Conservation (phyloP, 2,888 invertebrate genomes). For the Amblyjoppa proteus region DNA sequence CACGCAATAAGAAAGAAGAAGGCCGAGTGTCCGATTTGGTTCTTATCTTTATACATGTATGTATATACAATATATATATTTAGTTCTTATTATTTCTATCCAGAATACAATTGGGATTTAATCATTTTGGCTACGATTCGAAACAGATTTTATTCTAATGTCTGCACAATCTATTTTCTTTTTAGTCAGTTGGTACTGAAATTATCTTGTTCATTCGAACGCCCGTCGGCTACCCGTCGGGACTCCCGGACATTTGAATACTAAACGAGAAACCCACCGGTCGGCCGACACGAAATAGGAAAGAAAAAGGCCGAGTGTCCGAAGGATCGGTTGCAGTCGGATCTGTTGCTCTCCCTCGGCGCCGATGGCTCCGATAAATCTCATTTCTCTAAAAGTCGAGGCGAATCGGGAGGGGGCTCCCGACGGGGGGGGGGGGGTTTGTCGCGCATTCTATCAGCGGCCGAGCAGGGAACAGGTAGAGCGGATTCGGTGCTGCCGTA, state of each 20-base stretch:
- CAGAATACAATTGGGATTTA: too few relatives aligned
- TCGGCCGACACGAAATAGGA: slow-evolving; percentile 15
- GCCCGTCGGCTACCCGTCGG: not conserved
- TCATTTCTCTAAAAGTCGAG: slow-evolving; percentile 60
- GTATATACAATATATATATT: too few relatives aligned
- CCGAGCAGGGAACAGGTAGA: slow-evolving; percentile 19
- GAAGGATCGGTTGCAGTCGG: slow-evolving; percentile 37
- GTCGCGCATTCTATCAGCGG: slow-evolving; percentile 34
- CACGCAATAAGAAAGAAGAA: too few relatives aligned
- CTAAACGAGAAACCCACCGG: slow-evolving; percentile 56
- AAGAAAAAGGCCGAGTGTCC: slow-evolving; percentile 59
- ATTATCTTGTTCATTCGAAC: too few relatives aligned
- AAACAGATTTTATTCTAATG: too few relatives aligned
- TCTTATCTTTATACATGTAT: too few relatives aligned
- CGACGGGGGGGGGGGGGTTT: not conserved
- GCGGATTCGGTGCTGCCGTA: not conserved
- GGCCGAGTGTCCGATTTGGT: too few relatives aligned
- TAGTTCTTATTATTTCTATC: too few relatives aligned
- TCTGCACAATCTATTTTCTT: too few relatives aligned
- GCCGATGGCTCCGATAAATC: slow-evolving; percentile 54
- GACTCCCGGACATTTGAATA: slow-evolving; percentile 63
- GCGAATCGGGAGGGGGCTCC: slow-evolving; percentile 20
- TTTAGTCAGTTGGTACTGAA: too few relatives aligned
- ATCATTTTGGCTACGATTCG: too few relatives aligned
- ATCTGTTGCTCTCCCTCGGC: slow-evolving; percentile 46